A percentile compares a stretch with the other conserved stretches of the same genome.
Conservation (phyloP, 92 coral and sea anemone genomes). For the Hydrozoanthus gracilis region DNA sequence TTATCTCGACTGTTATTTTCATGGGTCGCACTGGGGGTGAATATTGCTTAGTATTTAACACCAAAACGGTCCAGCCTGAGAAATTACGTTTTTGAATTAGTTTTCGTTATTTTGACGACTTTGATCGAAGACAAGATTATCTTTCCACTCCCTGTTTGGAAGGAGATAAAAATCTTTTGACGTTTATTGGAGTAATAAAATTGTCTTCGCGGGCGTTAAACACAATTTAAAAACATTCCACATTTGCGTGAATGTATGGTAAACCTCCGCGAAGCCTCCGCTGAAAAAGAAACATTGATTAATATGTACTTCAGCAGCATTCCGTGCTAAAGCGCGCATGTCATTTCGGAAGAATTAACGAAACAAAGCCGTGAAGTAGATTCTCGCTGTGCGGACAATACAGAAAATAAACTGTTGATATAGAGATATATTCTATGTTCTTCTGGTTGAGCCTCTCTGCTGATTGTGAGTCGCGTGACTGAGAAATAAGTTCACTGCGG, state of each 20-base stretch:
- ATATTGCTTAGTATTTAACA: background rate
- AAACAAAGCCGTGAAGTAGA: background rate
- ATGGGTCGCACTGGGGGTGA: background rate
- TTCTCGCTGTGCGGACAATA: constrained; percentile 7
- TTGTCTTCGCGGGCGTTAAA: constrained; percentile 2
- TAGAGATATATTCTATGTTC: background rate
- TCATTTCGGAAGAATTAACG: background rate
- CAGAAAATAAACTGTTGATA: constrained; percentile 36
- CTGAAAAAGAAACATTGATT: background rate
- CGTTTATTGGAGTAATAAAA: constrained; percentile 29
- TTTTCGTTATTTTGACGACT: background rate
- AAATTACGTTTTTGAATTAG: background rate
- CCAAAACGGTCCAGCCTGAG: background rate
- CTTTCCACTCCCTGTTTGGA: background rate
- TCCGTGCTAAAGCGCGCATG: constrained; percentile 6
- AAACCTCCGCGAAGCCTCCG: background rate
- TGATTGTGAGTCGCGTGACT: constrained; percentile 35
- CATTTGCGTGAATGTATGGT: background rate
- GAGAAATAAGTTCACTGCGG: constrained; percentile 3
- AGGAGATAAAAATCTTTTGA: constrained; percentile 27
- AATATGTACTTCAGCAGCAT: background rate
- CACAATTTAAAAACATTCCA: background rate
- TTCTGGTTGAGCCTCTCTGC: constrained; percentile 1
- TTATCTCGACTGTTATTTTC: background rate
- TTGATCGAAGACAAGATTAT: constrained; percentile 32